Percentiles rank a stretch among this genome's conserved stretches.
These are phyloP conservation scores for Umimayanthus chanpuru DNA, from an alignment of 92 coral and sea anemone species.

Conservation along the genomic window DNA sequence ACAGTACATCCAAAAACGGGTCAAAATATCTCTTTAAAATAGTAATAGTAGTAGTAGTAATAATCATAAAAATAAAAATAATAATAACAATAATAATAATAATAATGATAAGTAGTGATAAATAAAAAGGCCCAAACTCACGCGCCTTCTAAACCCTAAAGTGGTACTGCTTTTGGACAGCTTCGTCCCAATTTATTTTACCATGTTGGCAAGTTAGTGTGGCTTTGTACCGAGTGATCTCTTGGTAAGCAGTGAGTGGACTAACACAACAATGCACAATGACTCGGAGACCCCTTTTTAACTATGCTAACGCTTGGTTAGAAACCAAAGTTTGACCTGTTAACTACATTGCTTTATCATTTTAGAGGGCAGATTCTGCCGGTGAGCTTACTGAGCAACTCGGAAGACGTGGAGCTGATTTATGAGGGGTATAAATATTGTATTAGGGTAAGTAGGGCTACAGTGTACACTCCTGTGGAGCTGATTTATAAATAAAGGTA, in stretches of 20 bases:
- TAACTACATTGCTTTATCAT: background rate
- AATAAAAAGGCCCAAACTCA: no score
- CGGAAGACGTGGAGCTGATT: conserved; percentile 92
- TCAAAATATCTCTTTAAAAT: no score
- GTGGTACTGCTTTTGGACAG: no score
- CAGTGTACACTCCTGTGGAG: conserved; percentile 64
- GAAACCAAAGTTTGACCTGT: background rate
- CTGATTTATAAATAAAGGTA: conserved; percentile 85
- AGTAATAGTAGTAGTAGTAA: no score
- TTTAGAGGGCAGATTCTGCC: conserved; percentile 93
- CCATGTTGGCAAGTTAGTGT: no score
- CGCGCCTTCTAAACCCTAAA: no score
- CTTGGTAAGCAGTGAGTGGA: background rate
- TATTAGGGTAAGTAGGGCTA: conserved; percentile 58
- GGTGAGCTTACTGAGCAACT: conserved; percentile 70
- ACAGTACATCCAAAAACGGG: no score
- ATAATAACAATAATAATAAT: no score
- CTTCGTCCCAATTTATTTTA: no score
- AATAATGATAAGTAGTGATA: no score
- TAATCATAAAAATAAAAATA: no score
- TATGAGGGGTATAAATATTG: conserved; percentile 90
- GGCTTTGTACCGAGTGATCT: background rate
- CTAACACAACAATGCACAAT: background rate
- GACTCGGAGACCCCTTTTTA: background rate
- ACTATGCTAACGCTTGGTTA: background rate